Base-by-base conservation (phyloP, 2,888 invertebrate species). In the Abscondita cerata region DNA sequence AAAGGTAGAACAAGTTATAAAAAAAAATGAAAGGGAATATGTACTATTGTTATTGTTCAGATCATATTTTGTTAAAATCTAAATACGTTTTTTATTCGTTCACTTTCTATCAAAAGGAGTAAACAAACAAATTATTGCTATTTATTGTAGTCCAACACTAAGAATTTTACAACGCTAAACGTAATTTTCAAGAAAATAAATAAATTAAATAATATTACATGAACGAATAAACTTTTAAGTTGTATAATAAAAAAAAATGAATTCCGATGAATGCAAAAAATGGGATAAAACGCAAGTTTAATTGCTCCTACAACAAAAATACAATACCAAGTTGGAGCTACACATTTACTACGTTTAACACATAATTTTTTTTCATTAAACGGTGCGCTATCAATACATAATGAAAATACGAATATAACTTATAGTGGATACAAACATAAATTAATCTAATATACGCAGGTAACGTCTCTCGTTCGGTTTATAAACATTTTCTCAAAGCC, bases 341-440 rank as follows among this genome's bases (percentile, higher is more conserved):
- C 16, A 13, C 15, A 13, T 41, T 41, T 13, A 41, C 13, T 13
- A 13, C 15, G 2, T 41, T 41, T 16, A 12, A 41, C n/a, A 13
- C 18, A 44, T 44, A 44, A 44, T n/a, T n/a, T n/a, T 44, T 16
- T 19, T 25, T 25, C 25, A 25, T 25, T 25, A 25, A 25, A 25
- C 25, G 6, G 25, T 25, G 25, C 2, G 25, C 25, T 25, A 25
- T 25, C 2, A 25, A 25, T 25, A 25, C 25, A 25, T 25, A 25
- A 25, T 25, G 25, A n/a, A 6, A 25, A 25, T 25, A 25, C 25
- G 25, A 25, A 25, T 18, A 18, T 19, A 18, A 40, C 40, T 11
- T n/a, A 5, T 11, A 44, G n/a, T 44, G 44, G 44, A 44, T 44
- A 44, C 16, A 44, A 44, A 19, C 16, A n/a, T n/a, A 40, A 40